These are phyloP conservation scores for Hypotaenidia okinawae DNA, from an alignment of 2,797 vertebrate species.

Conservation along the genomic window DNA sequence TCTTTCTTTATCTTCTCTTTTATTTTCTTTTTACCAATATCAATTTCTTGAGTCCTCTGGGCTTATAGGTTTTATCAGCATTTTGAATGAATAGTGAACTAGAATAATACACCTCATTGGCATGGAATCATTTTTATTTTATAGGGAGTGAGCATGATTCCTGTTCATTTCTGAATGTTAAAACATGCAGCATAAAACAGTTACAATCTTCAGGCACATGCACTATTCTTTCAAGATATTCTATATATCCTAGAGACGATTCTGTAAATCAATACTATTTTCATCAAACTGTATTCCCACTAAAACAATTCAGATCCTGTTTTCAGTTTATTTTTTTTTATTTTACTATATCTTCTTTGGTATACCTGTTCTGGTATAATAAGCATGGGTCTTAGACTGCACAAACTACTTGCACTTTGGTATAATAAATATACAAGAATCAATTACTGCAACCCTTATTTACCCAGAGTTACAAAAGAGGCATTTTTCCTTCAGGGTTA, in stretches of 20 bases:
- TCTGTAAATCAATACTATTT: background rate
- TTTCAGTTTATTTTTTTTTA: background rate
- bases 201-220: background rate
- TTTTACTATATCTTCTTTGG: background rate
- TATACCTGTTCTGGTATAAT: background rate
- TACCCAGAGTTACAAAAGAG: background rate
- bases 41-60: background rate
- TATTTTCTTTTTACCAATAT: constrained; percentile 21
- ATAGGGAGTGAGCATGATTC: background rate
- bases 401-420: background rate
- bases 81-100: constrained; percentile 18
- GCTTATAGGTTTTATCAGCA: background rate
- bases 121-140: background rate
- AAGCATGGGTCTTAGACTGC: background rate
- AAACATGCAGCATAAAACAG: background rate
- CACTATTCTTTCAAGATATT: background rate
- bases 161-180: constrained; percentile 21
- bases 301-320: constrained; percentile 1
- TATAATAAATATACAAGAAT: constrained; percentile 9
- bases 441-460: background rate
- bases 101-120: background rate
- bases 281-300: constrained; percentile 4
- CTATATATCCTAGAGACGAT: background rate
- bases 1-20: constrained; percentile 17
- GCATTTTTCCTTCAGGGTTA: background rate